These are phyloP conservation scores for Lithobius niger DNA, from an alignment of 1,140 invertebrate genomes.

Conservation along the genomic window DNA sequence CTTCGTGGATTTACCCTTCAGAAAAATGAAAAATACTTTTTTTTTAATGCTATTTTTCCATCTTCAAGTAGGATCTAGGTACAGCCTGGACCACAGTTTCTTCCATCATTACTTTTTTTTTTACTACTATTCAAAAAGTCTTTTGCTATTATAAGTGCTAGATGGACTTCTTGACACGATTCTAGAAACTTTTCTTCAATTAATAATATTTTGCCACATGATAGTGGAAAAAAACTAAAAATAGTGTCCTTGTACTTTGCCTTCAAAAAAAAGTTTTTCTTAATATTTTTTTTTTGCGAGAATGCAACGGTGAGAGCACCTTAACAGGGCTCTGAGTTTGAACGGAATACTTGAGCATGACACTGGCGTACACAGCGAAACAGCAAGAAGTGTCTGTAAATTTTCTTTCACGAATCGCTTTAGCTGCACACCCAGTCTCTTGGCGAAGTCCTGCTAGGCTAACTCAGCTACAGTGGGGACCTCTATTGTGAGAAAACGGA, in stretches of 20 bases:
- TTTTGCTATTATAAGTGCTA: not conserved
- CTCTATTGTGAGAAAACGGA: conserved; percentile 10
- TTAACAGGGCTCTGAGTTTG: not conserved
- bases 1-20: not conserved
- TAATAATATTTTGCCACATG: not conserved
- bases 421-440: not conserved
- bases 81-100: no score
- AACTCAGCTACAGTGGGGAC: conserved; percentile 5
- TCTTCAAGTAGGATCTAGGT: not conserved
- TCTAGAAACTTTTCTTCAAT: not conserved
- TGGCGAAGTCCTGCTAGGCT: not conserved
- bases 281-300: no score
- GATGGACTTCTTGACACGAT: not conserved
- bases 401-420: not conserved
- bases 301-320: not conserved
- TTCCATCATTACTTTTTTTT: no score
- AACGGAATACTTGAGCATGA: conserved; percentile 10
- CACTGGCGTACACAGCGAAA: not conserved
- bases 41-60: not conserved
- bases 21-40: no score
- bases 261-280: no score
- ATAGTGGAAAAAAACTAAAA: not conserved
- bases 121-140: no score
- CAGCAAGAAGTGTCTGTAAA: not conserved
- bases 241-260: conserved; percentile 1